These are phyloP conservation scores for Rhagonycha fulva DNA, from an alignment of 2,888 invertebrate species.

Conservation along the genomic window DNA sequence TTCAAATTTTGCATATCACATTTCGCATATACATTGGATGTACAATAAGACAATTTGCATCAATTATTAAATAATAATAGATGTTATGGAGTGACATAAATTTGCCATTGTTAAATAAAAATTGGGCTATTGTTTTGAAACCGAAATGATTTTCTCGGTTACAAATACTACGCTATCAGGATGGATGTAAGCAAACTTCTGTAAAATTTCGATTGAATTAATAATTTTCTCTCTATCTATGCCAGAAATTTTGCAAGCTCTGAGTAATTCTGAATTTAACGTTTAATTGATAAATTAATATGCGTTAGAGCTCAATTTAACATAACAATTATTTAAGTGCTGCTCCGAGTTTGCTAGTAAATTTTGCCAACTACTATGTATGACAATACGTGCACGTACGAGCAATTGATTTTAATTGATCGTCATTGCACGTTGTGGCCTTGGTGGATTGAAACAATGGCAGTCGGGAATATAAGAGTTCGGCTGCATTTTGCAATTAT, in stretches of 20 bases:
- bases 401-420: constrained; percentile 37
- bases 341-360: not conserved
- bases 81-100: not conserved
- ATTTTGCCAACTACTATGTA: not conserved
- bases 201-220: not conserved
- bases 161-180: not conserved
- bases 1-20: not conserved
- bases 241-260: not conserved
- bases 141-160: not conserved
- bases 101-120: not conserved
- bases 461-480: constrained; percentile 33
- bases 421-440: constrained; percentile 38
- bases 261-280: not conserved
- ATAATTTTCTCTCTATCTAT: not conserved
- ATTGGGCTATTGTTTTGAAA: not conserved
- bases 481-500: constrained; percentile 41
- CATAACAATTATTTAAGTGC: not conserved
- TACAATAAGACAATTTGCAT: not conserved
- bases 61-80: not conserved
- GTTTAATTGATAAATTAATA: not conserved
- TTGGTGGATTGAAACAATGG: constrained; percentile 38
- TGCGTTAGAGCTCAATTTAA: not conserved
- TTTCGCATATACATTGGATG: not conserved
- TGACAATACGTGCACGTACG: constrained; percentile 28
- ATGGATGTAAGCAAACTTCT: not conserved